Base-by-base conservation (phyloP, 1,140 invertebrate genomes). In the Ectropis grisescens region DNA sequence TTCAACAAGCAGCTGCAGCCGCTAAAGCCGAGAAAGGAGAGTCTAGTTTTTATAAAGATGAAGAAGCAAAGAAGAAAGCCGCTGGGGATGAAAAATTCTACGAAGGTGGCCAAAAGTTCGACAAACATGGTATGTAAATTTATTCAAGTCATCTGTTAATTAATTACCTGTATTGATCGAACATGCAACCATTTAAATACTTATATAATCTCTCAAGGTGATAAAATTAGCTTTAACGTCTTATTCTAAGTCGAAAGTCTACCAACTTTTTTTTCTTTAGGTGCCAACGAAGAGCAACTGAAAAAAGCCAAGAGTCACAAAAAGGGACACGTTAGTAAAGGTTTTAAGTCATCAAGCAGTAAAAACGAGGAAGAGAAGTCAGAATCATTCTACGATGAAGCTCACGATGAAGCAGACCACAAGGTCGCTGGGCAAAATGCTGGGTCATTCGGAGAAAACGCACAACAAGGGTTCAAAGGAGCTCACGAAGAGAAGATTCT, bases 311-410 rank as follows among this genome's bases (percentile, higher is more conserved):
- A 83, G 31, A 86, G 85, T 10, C 87, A 89, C 47, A 88, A 87
- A 52, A 89, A 89, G 39, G 88, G 88, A 1, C 87, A 89, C 56
- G 84, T 85, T 13, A 86, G 84, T 44, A 87, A 87, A 46, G 87
- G 87, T 7, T 89, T 87, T 59, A 87, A 88, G 49, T 82, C 83
- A 2, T 87, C 86, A 0, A 86, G 87, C 44, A 86, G 87, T 41
- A 89, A 89, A 39, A 88, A 89, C 49, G 88, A 89, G 50, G 84
- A 85, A 48, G 86, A 87, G 33, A 88, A 87, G 57, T 85, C 85
- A 6, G 86, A 88, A 50, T 87, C 84, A 44, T 89, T 85, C 72
- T 89, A 87, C 39, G 88, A 89, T 35, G 87, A 88, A 45, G 84
- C 84, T n/a, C 84, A 88, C 47, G 86, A 88, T 47, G 86, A 87